These are phyloP conservation scores for Euura saliciscinereae DNA, from an alignment of 1,140 invertebrate species.

Conservation along the genomic window DNA sequence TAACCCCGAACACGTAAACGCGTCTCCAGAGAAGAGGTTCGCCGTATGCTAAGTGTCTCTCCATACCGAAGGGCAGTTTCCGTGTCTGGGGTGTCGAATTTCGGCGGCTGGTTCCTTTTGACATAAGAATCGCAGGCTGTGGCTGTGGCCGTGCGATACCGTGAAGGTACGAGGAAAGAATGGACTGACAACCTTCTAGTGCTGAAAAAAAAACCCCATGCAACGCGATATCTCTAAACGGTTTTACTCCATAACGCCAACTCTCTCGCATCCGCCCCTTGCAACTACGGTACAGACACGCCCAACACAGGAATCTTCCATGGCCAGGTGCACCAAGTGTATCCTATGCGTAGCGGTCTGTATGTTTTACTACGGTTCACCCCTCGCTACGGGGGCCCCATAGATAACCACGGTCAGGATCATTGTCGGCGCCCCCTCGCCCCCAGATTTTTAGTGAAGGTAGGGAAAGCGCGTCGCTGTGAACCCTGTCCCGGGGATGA, in stretches of 20 bases:
- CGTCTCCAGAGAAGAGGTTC: neutral
- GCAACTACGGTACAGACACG: conserved; percentile 15
- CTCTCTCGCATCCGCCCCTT: conserved; percentile 6
- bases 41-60: neutral
- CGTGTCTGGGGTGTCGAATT: neutral
- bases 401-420: conserved; percentile 15
- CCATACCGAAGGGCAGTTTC: neutral
- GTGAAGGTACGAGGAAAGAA: no score
- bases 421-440: neutral
- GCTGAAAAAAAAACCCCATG: no score
- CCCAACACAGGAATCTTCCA: conserved; percentile 34
- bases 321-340: conserved; percentile 34
- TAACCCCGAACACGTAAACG: no score
- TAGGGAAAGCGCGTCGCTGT: neutral
- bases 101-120: neutral
- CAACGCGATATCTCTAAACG: neutral
- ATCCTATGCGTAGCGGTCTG: conserved; percentile 10
- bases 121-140: neutral
- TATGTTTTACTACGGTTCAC: conserved; percentile 15
- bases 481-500: neutral
- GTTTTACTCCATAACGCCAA: neutral
- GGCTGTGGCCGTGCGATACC: neutral
- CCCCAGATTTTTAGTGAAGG: neutral
- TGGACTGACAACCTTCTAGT: no score
- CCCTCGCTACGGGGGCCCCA: conserved; percentile 34